These are phyloP conservation scores for Lynx canadensis DNA, from an alignment of 2,113 vertebrate species.

Conservation along the genomic window DNA sequence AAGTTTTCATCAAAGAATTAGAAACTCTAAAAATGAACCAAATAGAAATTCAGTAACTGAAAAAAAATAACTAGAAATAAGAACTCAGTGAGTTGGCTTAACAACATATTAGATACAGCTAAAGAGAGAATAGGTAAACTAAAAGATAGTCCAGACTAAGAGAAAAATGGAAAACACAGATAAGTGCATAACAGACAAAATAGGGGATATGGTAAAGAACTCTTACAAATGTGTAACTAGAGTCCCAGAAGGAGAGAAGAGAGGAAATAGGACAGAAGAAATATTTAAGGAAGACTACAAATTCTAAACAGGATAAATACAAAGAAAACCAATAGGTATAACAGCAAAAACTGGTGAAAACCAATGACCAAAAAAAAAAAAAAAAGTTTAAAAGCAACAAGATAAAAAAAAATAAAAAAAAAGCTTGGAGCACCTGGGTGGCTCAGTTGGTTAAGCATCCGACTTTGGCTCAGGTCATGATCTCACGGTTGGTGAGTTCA, in stretches of 20 bases:
- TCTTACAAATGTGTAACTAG: neutral
- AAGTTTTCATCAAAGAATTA: conserved; percentile 28
- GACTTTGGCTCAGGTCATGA: too few relatives aligned
- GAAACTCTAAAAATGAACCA: conserved; percentile 41
- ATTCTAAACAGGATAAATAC: neutral
- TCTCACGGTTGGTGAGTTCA: too few relatives aligned
- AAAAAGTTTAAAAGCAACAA: neutral
- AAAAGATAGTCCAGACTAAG: neutral
- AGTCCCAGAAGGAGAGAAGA: neutral
- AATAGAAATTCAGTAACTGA: neutral
- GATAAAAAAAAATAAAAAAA: neutral
- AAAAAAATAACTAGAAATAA: conserved; percentile 34
- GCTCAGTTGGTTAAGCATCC: too few relatives aligned
- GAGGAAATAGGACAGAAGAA: conserved; percentile 1
- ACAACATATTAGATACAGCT: neutral
- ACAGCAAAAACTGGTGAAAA: conserved; percentile 30
- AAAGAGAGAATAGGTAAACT: neutral
- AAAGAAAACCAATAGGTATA: conserved; percentile 8
- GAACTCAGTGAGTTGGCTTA: neutral
- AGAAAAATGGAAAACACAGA: neutral
- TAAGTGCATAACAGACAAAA: neutral
- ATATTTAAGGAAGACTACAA: neutral
- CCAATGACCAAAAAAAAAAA: neutral
- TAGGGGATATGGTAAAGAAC: neutral
- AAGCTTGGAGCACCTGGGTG: too few relatives aligned